Base-by-base conservation (phyloP, 1,140 invertebrate genomes). In the Drosophila funebris region DNA sequence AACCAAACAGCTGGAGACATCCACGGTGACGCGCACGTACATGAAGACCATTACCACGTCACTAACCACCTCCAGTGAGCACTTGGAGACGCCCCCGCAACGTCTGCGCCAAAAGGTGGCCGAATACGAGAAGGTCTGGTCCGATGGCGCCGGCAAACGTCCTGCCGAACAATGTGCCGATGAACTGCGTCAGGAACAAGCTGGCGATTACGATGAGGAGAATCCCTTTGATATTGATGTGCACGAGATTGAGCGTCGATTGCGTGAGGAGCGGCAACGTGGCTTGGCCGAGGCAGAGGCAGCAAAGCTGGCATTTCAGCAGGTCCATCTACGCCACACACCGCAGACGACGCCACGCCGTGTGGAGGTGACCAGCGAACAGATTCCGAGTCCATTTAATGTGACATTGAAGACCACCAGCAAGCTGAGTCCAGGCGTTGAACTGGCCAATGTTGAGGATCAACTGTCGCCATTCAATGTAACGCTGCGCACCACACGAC, bases 121-220 rank as follows among this genome's bases (percentile, higher is more conserved):
- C 53, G 96, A 96, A 90, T 96, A 95, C 91, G 96, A 97, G 78
- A 94, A 95, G 91, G 93, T 96, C 16, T 96, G 95, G 95, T 93
- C 93, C 18, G 94, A 94, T 3, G 66, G 63, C 20, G 44, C 63
- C 4, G 43, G 53, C 16, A 90, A 90, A 44, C 66, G 85, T 11
- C 57, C 85, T 3, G 74, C 85, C 13, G 85, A 85, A 6, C 68
- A 69, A 52, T 63, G 60, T 14, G 76, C 81, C 14, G 81, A 87
- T 33, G 76, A 88, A 9, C 50, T 87, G 43, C 76, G 78, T n/a
- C 41, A 70, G 33, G 66, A 82, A 13, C 74, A 82, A 18, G 44
- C 22, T 16, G 88, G 85, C 41, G 87, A 88, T 24, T 85, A 91
- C 9, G 92, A 92, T 22, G 91, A 66, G 27, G 79, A 88, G 50